These are phyloP conservation scores for Drosophila infuscata DNA, from an alignment of 2,888 invertebrate species.

Conservation along the genomic window DNA sequence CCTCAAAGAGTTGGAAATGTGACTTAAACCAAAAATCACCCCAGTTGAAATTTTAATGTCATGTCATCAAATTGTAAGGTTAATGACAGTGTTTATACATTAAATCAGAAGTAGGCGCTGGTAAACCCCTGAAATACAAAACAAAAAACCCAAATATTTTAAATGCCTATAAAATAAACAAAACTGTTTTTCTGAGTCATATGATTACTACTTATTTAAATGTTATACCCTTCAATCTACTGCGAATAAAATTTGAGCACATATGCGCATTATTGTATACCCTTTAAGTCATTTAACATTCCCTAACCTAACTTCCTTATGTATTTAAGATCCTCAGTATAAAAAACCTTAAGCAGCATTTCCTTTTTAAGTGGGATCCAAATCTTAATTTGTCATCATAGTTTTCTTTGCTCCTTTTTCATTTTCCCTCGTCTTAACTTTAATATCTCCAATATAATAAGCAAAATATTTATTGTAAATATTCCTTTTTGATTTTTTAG, in stretches of 20 bases:
- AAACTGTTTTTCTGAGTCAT: constrained; percentile 44
- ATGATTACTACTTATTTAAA: constrained; percentile 13
- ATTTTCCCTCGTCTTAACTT: neutral
- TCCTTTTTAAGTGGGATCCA: neutral
- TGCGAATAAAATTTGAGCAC: neutral
- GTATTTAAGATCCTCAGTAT: neutral
- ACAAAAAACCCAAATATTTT: constrained; percentile 10
- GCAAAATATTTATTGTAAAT: no score
- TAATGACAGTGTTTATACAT: constrained; percentile 67
- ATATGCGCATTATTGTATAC: neutral
- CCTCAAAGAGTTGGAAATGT: constrained; percentile 54
- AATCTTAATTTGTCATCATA: neutral
- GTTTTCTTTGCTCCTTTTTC: neutral
- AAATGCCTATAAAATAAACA: constrained; percentile 45
- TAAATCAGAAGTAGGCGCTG: constrained; percentile 15
- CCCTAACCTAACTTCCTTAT: neutral
- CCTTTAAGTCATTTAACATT: neutral
- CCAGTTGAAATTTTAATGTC: constrained; percentile 47
- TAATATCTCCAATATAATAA: no score
- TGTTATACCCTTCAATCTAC: neutral
- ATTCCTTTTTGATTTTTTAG: neutral
- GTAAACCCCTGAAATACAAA: constrained; percentile 48
- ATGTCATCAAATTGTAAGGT: constrained; percentile 66
- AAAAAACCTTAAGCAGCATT: neutral
- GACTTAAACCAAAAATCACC: constrained; percentile 24